These are phyloP conservation scores for Listrodromus nycthemerus DNA, from an alignment of 2,888 invertebrate species.

Conservation along the genomic window DNA sequence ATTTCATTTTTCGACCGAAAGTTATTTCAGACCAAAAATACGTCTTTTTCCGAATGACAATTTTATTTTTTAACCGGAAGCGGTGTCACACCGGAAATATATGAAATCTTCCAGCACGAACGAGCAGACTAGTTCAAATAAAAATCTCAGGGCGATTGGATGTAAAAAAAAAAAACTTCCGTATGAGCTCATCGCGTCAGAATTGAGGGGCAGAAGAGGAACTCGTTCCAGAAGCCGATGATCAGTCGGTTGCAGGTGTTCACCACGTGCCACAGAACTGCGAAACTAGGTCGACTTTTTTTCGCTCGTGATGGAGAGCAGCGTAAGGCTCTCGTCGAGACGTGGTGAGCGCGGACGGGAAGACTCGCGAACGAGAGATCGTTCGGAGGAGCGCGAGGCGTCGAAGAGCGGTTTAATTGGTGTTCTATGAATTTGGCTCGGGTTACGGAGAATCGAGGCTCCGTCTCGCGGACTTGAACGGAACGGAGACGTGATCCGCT, in stretches of 20 bases:
- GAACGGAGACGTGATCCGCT: slow-evolving; percentile 39
- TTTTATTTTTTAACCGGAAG: too few relatives aligned
- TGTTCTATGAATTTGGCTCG: slow-evolving; percentile 83
- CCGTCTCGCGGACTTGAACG: slow-evolving; percentile 49
- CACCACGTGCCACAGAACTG: slow-evolving; percentile 57
- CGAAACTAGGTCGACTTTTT: slow-evolving; percentile 78
- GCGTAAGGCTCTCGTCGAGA: slow-evolving; percentile 46
- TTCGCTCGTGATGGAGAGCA: slow-evolving; percentile 46
- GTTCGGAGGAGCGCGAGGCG: slow-evolving; percentile 63
- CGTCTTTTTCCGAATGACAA: too few relatives aligned
- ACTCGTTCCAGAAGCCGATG: slow-evolving; percentile 52
- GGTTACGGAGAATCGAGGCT: slow-evolving; percentile 82
- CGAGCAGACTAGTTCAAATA: not conserved
- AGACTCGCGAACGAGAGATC: slow-evolving; percentile 51
- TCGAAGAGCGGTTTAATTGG: slow-evolving; percentile 81
- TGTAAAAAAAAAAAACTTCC: not conserved
- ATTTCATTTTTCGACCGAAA: too few relatives aligned
- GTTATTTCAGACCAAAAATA: too few relatives aligned
- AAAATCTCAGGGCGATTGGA: not conserved
- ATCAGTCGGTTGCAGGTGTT: slow-evolving; percentile 60
- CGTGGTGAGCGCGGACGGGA: slow-evolving; percentile 44
- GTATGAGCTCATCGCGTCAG: slow-evolving; percentile 23
- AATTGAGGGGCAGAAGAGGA: slow-evolving; percentile 39
- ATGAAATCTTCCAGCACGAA: too few relatives aligned
- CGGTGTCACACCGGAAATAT: too few relatives aligned